Base-by-base conservation (phyloP, 2,888 invertebrate species). In the Troides oblongomaculatus region DNA sequence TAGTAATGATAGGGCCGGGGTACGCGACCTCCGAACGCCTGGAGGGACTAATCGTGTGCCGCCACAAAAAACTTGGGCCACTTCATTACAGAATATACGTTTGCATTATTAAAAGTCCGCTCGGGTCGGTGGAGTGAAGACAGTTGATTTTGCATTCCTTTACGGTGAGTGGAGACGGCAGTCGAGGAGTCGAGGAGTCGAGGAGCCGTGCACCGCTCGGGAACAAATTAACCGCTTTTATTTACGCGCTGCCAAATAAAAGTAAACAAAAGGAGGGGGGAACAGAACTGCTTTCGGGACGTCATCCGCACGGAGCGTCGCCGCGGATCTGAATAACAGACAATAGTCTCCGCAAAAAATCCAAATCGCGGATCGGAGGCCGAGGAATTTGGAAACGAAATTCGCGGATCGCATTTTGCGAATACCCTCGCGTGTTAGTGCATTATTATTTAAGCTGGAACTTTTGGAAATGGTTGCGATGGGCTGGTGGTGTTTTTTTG, bases 361-460 rank as follows among this genome's bases (percentile, higher is more conserved):
- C 81, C 75, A 78, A 78, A 76, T 71, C 79, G 83, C 81, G 78
- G 75, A 36, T 78, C 80, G 78, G 79, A 78, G 77, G 76, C 79
- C 73, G 76, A 79, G 87, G 92, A 90, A 92, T 92, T 92, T 88
- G 87, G 86, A 87, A 89, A 86, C 89, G 85, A 90, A 90, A 90
- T 89, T 89, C 88, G 86, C 77, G 87, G 87, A 92, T 92, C 89
- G 92, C 91, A 92, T 92, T 90, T 90, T 85, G 88, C 85, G 86
- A 88, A 92, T 92, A 86, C 84, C 87, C 87, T 92, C 90, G 92
- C 92, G 92, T 92, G 92, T 92, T 92, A 90, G 88, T 89, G 92
- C 92, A 92, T 91, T 92, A 92, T 92, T 92, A 92, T 92, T 91
- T 90, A 88, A 87, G 86, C 80, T 85, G 82, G 83, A 81, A 76